Conservation (phyloP, 2,888 invertebrate genomes). For the Phyllotreta striolata region DNA sequence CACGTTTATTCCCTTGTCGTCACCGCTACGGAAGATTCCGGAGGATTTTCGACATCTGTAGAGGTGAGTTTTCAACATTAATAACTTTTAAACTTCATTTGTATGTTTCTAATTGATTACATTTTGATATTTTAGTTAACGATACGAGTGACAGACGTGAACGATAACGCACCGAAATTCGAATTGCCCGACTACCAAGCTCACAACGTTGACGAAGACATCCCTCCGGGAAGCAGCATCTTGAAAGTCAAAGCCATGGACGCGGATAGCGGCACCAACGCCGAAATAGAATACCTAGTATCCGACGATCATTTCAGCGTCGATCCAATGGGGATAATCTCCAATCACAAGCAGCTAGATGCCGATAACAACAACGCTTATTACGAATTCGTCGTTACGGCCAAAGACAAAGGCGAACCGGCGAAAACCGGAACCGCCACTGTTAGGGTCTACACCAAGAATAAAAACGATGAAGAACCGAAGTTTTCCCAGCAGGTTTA, state of each 20-base stretch:
- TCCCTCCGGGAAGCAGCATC: conserved; percentile 90
- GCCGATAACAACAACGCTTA: conserved; percentile 97
- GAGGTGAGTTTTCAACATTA: conserved; percentile 69
- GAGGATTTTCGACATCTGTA: conserved; percentile 93
- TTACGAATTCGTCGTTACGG: conserved; percentile 93
- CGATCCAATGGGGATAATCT: conserved; percentile 90
- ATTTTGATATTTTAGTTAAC: conserved; percentile 73
- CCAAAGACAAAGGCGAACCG: conserved; percentile 94
- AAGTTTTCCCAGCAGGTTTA: conserved; percentile 97
- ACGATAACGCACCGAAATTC: conserved; percentile 97
- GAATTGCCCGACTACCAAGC: conserved; percentile 97
- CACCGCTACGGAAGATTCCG: conserved; percentile 96
- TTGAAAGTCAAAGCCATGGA: conserved; percentile 96
- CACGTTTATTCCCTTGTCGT: conserved; percentile 93
- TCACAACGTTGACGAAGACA: conserved; percentile 95
- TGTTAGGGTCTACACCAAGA: conserved; percentile 95
- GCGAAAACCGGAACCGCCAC: conserved; percentile 92
- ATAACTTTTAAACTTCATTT: neutral
- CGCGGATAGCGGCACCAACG: conserved; percentile 93
- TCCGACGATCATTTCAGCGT: conserved; percentile 95
- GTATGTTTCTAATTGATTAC: too few species aligned
- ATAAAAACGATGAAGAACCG: conserved; percentile 97
- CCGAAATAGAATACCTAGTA: conserved; percentile 92
- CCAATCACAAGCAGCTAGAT: conserved; percentile 91
- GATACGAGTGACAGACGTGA: conserved; percentile 94